Conservation (phyloP, 2,888 invertebrate genomes). For the Erebia palarica region DNA sequence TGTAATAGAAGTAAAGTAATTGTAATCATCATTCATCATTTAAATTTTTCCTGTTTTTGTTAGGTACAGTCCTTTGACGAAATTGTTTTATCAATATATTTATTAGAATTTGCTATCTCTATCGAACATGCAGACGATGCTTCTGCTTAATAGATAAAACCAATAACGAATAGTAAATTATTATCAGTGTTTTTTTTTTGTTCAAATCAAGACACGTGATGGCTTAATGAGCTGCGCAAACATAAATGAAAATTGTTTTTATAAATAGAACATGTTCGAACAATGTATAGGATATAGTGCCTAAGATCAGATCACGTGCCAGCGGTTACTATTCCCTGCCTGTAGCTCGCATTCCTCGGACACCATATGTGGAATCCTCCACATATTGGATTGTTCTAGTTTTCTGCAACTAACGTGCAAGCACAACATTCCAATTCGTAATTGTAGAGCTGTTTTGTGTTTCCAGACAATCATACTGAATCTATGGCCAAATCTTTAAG, state of each 20-base stretch:
- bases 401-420: constrained; percentile 2
- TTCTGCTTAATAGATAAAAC: background rate
- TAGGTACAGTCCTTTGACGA: background rate
- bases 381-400: constrained; percentile 21
- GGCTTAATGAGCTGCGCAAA: constrained; percentile 7
- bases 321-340: constrained; percentile 6
- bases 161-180: background rate
- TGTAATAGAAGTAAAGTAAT: too few relatives aligned
- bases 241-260: background rate
- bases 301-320: constrained; percentile 8
- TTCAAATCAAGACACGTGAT: constrained; percentile 1
- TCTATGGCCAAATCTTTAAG: too few relatives aligned
- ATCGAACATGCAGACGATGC: background rate
- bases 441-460: background rate
- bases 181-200: too few relatives aligned
- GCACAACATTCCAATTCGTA: constrained; percentile 10
- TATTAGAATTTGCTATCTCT: background rate
- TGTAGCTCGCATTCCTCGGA: constrained; percentile 14
- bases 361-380: constrained; percentile 23
- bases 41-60: constrained; percentile 18
- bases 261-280: background rate
- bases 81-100: background rate
- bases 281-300: background rate
- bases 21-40: background rate
- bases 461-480: background rate